Percentiles rank a stretch among this genome's conserved stretches.
These are phyloP conservation scores for Drosophila ogumai DNA, from an alignment of 1,140 invertebrate species.

Conservation along the genomic window DNA sequence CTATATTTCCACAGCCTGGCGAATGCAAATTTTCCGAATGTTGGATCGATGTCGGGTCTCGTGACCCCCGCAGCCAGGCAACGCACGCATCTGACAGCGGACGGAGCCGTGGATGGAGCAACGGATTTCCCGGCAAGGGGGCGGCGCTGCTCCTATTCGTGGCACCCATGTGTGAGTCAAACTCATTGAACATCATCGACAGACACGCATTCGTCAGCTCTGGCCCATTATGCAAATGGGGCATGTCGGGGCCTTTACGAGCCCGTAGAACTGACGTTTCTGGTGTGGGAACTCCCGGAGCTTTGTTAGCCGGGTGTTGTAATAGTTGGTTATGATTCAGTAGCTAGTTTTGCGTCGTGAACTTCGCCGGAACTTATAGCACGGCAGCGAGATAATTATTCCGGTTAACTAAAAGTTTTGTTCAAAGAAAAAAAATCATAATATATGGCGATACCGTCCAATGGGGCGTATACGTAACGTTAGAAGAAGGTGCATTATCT, in stretches of 20 bases:
- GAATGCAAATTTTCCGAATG: slow-evolving; percentile 75
- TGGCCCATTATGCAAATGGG: slow-evolving; percentile 9
- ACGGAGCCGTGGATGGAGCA: slow-evolving; percentile 5
- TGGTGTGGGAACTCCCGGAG: not conserved
- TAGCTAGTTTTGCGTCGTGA: slow-evolving; percentile 5
- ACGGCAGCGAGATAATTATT: slow-evolving; percentile 12
- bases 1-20: slow-evolving; percentile 48
- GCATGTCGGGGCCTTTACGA: not conserved
- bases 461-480: slow-evolving; percentile 2
- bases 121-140: slow-evolving; percentile 10
- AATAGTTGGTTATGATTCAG: slow-evolving; percentile 10
- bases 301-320: slow-evolving; percentile 1
- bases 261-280: not conserved
- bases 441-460: not conserved
- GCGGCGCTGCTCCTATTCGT: not conserved
- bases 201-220: slow-evolving; percentile 57
- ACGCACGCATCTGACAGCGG: slow-evolving; percentile 63
- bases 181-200: slow-evolving; percentile 55
- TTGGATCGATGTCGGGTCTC: slow-evolving; percentile 65
- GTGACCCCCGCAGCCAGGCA: slow-evolving; percentile 63
- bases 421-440: too few relatives aligned
- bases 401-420: not conserved
- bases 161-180: slow-evolving; percentile 12
- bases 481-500: too few relatives aligned
- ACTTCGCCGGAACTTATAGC: not conserved